Base-by-base conservation (phyloP, 2,797 vertebrate species). In the Callimico goeldii region DNA sequence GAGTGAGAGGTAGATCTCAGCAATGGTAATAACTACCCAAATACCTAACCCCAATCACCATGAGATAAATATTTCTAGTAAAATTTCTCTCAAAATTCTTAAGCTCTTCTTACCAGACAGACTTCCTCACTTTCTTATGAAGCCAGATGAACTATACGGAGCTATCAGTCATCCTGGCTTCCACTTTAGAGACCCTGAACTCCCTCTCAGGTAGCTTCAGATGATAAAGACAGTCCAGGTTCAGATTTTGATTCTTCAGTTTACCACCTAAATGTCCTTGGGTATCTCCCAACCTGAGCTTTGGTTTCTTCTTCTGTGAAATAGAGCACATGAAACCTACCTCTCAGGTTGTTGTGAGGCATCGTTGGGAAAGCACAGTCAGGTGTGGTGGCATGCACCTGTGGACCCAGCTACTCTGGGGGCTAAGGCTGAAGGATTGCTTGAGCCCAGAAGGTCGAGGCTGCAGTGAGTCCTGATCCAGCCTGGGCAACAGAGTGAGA, bases 221-320 rank as follows among this genome's bases (percentile, higher is more conserved):
- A 57, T 79, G 50, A 39, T 82, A 73, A 94, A 95, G 52, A 85
- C 41, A 85, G 64, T 19, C 36, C 50, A 88, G 43, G 26, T 93
- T 85, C 61, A 76, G 73, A 50, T 86, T 33, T 92, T 94, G 50
- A 79, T 88, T 92, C 30, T 90, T 94, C 85, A 82, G 22, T 58
- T 91, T 76, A 87, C 50, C 81, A 46, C 33, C 41, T 73, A 61
- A 87, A 33, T 96, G 87, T 76, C 72, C 50, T 81, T 92, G 72
- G 67, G 30, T 58, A 73, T 2, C 57, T 41, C 24, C 50, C n/a
- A 50, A 26, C 5, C 36, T 50, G 33, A 96, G 48, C 36, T 84
- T 89, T 90, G 75, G 30, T 91, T 87, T 96, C 55, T 85, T 80
- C 46, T 64, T 73, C 64, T 86, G 41, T 91, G 73, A 92, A 91